Evolutionary conservation across 2,797 vertebrate species (phyloP).

Genomic region (Emydoidea blandingii): DNA sequence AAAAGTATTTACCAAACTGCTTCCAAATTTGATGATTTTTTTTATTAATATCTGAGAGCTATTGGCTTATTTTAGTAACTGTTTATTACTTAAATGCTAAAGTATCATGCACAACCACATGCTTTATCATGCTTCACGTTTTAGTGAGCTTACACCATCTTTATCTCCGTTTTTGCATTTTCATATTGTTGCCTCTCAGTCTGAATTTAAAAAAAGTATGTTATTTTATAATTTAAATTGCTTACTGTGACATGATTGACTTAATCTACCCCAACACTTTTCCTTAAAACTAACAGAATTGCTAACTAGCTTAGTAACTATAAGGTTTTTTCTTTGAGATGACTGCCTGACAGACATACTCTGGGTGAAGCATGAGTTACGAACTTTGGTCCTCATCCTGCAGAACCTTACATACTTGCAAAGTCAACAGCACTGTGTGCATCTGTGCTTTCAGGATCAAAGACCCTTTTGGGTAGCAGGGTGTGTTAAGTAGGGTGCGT

Average conservation of each 20-base stretch:
- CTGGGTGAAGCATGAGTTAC: rapidly evolving
- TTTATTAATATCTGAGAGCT: background rate
- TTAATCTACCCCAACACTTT: background rate
- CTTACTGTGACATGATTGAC: background rate
- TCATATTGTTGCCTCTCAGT: rapidly evolving
- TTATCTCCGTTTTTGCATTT: rapidly evolving
- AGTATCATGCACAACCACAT: background rate
- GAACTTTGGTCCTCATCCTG: rapidly evolving
- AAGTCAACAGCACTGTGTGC: background rate
- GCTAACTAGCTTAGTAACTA: background rate
- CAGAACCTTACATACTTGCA: background rate
- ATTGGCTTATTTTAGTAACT: rapidly evolving
- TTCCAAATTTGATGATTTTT: background rate
- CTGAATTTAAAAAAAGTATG: background rate
- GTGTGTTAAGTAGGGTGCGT: background rate
- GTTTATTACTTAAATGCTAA: rapidly evolving
- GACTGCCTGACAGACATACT: rapidly evolving
- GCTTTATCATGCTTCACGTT: rapidly evolving
- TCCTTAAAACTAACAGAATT: background rate
- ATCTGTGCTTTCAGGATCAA: background rate
- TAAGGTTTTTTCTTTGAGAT: background rate
- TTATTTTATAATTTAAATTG: background rate
- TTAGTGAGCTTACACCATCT: background rate
- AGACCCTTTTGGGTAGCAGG: background rate
- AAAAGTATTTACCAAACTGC: background rate